phyloP scores from a whole-genome alignment of 2,113 vertebrate species.

The Numenius arquata region DNA sequence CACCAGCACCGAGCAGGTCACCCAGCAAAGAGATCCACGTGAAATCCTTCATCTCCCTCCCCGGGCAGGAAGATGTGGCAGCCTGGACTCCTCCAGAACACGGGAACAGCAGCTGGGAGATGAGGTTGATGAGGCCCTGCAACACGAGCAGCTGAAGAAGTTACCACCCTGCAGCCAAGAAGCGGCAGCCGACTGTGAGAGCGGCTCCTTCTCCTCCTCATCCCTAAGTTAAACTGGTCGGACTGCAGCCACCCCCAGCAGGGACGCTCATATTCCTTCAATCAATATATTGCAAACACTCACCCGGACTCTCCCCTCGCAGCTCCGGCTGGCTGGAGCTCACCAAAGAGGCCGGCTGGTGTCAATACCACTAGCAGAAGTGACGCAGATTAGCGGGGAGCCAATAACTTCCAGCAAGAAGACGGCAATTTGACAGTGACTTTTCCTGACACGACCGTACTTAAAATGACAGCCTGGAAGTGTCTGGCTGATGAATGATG shows the following conservation, averaged over 20 bases:
- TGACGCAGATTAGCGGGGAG: neutral
- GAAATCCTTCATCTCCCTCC: neutral
- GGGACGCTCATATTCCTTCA: neutral
- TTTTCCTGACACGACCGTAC: slow-evolving; percentile 33
- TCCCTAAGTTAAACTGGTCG: accelerated
- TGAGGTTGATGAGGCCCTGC: neutral
- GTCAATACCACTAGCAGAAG: neutral
- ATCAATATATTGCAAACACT: neutral
- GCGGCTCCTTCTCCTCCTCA: neutral
- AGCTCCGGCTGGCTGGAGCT: neutral
- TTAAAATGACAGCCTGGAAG: slow-evolving; percentile 34
- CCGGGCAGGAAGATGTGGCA: neutral
- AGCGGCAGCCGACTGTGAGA: accelerated
- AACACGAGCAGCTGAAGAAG: accelerated
- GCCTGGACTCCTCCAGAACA: neutral
- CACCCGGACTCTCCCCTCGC: neutral
- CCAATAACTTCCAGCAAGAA: neutral
- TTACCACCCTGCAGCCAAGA: neutral
- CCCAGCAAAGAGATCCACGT: neutral
- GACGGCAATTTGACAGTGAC: slow-evolving; percentile 17
- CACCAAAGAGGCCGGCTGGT: neutral
- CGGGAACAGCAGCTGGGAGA: neutral
- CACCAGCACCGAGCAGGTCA: accelerated
- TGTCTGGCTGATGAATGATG: slow-evolving; percentile 35
- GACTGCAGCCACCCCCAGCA: neutral